phyloP scores from a whole-genome alignment of 1,140 invertebrate genomes.

The Pseudomyrmex dendroicus region DNA sequence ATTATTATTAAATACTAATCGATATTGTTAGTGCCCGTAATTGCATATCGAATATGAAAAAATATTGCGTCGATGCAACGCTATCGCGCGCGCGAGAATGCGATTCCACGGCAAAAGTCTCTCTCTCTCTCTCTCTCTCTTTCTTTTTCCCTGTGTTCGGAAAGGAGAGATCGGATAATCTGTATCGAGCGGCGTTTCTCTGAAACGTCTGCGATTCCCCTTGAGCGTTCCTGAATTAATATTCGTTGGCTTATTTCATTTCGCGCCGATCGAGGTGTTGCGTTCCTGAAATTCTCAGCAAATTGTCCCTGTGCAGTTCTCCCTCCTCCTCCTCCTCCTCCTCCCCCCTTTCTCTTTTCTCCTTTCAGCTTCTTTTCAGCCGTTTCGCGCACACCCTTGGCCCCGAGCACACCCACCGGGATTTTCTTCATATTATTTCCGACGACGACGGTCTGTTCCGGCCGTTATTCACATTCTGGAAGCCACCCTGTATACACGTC shows the following conservation, averaged over 20 bases:
- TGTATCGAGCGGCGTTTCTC: constrained; percentile 62
- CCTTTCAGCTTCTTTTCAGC: constrained; percentile 1
- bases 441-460: not conserved
- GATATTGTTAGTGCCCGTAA: constrained; percentile 12
- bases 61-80: constrained; percentile 9
- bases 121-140: not conserved
- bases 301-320: constrained; percentile 66
- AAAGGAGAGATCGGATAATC: constrained; percentile 65
- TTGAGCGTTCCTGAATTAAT: constrained; percentile 71
- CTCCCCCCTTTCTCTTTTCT: constrained; percentile 6
- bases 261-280: constrained; percentile 73
- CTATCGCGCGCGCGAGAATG: constrained; percentile 43
- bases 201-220: constrained; percentile 9
- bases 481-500: constrained; percentile 31
- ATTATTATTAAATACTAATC: constrained; percentile 35
- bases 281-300: constrained; percentile 75
- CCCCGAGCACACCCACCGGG: not conserved
- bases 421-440: constrained; percentile 69
- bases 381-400: not conserved
- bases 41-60: constrained; percentile 12
- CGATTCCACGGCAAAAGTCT: constrained; percentile 26
- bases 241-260: constrained; percentile 78
- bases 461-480: constrained; percentile 67
- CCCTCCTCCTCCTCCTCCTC: constrained; percentile 47
- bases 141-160: not conserved